A percentile compares a stretch with the other conserved stretches of the same genome.
These are phyloP conservation scores for Nebria salina DNA, from an alignment of 2,888 invertebrate genomes.

Conservation along the genomic window DNA sequence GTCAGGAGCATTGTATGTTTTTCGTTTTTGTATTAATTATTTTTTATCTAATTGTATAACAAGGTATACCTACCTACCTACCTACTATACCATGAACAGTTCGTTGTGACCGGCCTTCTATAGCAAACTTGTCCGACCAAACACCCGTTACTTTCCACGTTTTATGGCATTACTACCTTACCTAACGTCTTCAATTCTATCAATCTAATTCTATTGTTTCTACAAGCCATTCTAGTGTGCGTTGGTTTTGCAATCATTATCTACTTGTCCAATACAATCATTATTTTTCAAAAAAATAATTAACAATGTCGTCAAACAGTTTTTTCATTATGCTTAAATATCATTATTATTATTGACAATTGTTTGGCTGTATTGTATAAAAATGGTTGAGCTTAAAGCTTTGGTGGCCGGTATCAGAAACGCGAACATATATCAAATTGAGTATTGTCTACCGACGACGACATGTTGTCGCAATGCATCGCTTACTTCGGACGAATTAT, in stretches of 20 bases:
- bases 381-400: neutral
- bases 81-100: neutral
- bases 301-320: no score
- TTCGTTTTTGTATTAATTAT: conserved; percentile 38
- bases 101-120: conserved; percentile 16
- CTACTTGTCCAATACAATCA: neutral
- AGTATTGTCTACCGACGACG: conserved; percentile 54
- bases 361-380: neutral
- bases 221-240: neutral
- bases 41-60: conserved; percentile 38
- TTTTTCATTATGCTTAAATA: no score
- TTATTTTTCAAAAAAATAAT: no score
- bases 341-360: no score
- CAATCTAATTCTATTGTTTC: conserved; percentile 40
- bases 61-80: no score
- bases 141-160: conserved; percentile 33
- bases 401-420: neutral
- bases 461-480: conserved; percentile 47
- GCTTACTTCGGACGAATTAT: conserved; percentile 51
- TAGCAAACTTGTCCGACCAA: conserved; percentile 36
- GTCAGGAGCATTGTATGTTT: conserved; percentile 27
- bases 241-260: neutral
- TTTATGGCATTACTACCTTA: conserved; percentile 16
- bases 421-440: conserved; percentile 54
- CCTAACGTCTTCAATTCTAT: conserved; percentile 15